Base-by-base conservation (phyloP, 92 coral and sea anemone species). In the Galaxea fascicularis region DNA sequence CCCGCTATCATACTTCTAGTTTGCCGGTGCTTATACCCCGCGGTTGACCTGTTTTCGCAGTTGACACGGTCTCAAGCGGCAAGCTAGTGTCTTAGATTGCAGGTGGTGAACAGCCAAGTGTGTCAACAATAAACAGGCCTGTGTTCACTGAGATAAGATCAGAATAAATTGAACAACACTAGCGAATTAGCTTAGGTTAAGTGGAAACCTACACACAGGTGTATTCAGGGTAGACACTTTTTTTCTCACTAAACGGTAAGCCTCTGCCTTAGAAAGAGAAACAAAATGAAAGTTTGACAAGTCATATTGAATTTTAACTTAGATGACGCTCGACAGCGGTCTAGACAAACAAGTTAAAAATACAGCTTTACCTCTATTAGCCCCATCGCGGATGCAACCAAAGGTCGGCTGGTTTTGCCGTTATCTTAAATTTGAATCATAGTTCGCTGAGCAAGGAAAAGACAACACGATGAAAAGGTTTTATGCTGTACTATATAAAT, bases 101-200 rank as follows among this genome's bases (percentile, higher is more conserved):
- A 71, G 86, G 86, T 82, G 86, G 86, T 59, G 44, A 39, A 82
- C 85, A 57, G 68, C 8, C 26, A 15, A 8, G 57, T 25, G 78
- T 82, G 70, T 82, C 67, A 82, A 82, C 86, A 82, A 58, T 57
- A 21, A 82, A 21, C 27, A 22, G 14, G 59, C 12, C 53, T 24
- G 70, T 82, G 59, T 71, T 70, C 59, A 35, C 39, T 18, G 29
- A 30, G 78, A 82, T 82, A 82, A 82, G 86, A 58, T 82, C 86
- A 82, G 86, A 82, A 82, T 82, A 70, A 82, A 82, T 82, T 82
- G 86, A 82, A 82, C 77, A 71, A 70, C 86, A 82, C 86, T 82
- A 82, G 65, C 27, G 6, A 13, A 28, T 8, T 15, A 24, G 47
- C 77, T 18, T 57, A 60, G 78, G 86, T 71, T 56, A 57, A 82